Conservation (phyloP, 2,888 invertebrate species). For the Lissonota sp. region DNA sequence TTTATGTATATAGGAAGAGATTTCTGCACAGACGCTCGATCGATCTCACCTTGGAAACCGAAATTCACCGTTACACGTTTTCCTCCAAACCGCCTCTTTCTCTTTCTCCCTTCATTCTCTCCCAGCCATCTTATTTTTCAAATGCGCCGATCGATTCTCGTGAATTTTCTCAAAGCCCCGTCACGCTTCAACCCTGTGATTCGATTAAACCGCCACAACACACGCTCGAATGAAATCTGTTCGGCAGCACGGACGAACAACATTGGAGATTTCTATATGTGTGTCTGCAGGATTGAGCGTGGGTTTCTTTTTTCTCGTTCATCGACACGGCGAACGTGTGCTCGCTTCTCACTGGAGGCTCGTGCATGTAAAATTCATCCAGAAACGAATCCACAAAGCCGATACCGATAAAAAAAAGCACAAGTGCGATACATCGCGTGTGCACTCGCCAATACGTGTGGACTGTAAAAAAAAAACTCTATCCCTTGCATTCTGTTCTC, state of each 20-base stretch:
- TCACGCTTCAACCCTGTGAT: conserved; percentile 56
- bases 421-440: conserved; percentile 68
- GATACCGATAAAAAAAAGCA: conserved; percentile 60
- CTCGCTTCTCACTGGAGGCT: conserved; percentile 4
- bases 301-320: background rate
- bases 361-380: conserved; percentile 74
- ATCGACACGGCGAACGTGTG: background rate
- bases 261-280: background rate
- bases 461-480: conserved; percentile 11
- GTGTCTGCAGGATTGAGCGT: background rate
- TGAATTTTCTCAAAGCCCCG: conserved; percentile 43
- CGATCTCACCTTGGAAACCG: conserved; percentile 42
- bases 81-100: conserved; percentile 13
- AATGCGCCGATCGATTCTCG: conserved; percentile 10
- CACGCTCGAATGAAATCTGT: conserved; percentile 48
- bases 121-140: conserved; percentile 18
- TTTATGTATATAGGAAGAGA: conserved; percentile 37
- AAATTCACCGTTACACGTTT: conserved; percentile 15
- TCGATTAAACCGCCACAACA: conserved; percentile 52
- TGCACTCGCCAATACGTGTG: conserved; percentile 60
- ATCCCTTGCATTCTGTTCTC: conserved; percentile 45
- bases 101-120: background rate
- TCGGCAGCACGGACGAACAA: conserved; percentile 15
- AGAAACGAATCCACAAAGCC: conserved; percentile 69
- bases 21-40: conserved; percentile 45